Base-by-base conservation (phyloP, 2,113 vertebrate genomes). In the Tachuris rubrigastra region DNA sequence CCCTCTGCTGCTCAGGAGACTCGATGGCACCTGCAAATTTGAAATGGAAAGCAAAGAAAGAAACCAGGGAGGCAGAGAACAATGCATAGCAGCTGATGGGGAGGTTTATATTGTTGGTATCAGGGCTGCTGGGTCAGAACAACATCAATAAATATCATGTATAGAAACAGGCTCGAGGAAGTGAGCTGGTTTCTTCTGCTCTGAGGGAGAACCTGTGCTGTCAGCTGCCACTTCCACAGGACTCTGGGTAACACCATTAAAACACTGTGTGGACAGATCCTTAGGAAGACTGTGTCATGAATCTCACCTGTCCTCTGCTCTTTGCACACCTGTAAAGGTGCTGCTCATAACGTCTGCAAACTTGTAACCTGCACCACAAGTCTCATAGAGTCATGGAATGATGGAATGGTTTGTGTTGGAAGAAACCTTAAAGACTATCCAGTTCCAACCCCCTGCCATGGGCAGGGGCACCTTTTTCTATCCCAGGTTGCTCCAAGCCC, bases 51-150 rank as follows among this genome's bases (percentile, higher is more conserved):
- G 37, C 52, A 52, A 83, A 60, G 66, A 80, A 41, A 63, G 53
- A 14, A 82, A 72, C 16, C 44, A 79, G 63, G 42, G 74, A 63
- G 30, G 47, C 77, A 85, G 71, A 50, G 74, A 93, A 95, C 95
- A 97, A 94, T 85, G 46, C 58, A 39, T 28, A 4, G 2, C 0
- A 44, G 2, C 39, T 35, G 10, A 72, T 47, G 13, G 21, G 3
- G 10, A 87, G 16, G 28, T 63, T 87, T 78, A 7, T 14, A 13
- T 14, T 31, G 78, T 52, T 79, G 44, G 14, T 47, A 74, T 24
- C 28, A 3, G 65, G 62, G 41, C 66, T 44, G 47, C 74, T 90
- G 85, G 94, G 92, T 94, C 96, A 93, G 92, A 93, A 91, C 87
- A 91, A 89, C 94, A 87, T 28, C 69, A 60, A 30, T 79, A 87